Conservation (phyloP, 2,888 invertebrate species). For the Chromoteleia sp. region DNA sequence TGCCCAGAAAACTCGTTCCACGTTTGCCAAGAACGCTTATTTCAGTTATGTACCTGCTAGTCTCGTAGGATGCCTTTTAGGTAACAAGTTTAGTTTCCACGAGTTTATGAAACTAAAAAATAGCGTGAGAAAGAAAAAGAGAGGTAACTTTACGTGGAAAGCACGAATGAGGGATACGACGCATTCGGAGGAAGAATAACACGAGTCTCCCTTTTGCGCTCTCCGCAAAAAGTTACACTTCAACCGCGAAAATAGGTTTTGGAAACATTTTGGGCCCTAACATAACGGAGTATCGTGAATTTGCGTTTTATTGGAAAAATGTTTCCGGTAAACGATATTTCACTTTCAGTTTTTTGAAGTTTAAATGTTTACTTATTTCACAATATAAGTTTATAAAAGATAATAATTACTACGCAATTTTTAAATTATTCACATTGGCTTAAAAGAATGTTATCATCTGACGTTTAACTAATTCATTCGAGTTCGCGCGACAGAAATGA, state of each 20-base stretch:
- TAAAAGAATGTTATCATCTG: too few species aligned
- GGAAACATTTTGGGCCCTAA: slow-evolving; percentile 47
- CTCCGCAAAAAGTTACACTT: slow-evolving; percentile 54
- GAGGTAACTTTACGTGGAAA: slow-evolving; percentile 52
- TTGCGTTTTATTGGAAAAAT: slow-evolving; percentile 25
- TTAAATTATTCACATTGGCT: too few species aligned
- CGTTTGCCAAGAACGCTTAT: slow-evolving; percentile 72
- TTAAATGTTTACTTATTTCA: too few species aligned
- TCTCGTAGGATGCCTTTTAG: slow-evolving; percentile 72
- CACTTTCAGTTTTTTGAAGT: not conserved
- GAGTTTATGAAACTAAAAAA: slow-evolving; percentile 72
- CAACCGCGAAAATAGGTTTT: slow-evolving; percentile 52
- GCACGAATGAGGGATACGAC: slow-evolving; percentile 63
- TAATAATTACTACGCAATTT: too few species aligned
- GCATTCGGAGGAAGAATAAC: slow-evolving; percentile 61
- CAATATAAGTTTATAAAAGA: too few species aligned
- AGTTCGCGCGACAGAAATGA: too few species aligned
- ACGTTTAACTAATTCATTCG: too few species aligned
- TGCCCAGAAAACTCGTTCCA: slow-evolving; percentile 71
- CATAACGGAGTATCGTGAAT: slow-evolving; percentile 37
- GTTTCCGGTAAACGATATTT: slow-evolving; percentile 11
- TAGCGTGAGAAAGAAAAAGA: slow-evolving; percentile 70
- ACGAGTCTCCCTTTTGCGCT: slow-evolving; percentile 39
- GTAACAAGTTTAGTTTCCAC: slow-evolving; percentile 72
- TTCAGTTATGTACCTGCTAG: slow-evolving; percentile 72